A percentile compares a stretch with the other conserved stretches of the same genome.
phyloP scores from a whole-genome alignment of 1,140 invertebrate genomes.

The Heterodera carotae region DNA sequence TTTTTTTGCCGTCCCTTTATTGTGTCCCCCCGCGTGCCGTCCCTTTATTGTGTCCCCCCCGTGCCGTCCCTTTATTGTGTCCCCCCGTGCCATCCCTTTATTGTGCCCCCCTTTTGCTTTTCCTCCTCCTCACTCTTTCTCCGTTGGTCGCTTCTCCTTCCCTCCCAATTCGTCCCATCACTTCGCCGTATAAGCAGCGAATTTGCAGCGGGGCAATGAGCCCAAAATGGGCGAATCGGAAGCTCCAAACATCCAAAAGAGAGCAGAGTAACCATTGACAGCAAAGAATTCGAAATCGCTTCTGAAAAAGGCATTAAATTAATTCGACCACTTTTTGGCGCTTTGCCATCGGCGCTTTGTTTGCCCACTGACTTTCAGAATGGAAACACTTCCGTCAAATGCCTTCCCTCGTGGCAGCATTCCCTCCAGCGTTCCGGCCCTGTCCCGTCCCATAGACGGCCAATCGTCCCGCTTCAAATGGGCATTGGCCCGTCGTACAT shows the following conservation, averaged over 20 bases:
- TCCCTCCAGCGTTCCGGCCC: background rate
- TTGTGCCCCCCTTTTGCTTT: background rate
- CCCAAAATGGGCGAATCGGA: slow-evolving; percentile 34
- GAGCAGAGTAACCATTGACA: slow-evolving; percentile 55
- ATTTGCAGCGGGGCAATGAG: slow-evolving; percentile 47
- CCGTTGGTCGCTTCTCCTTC: slow-evolving; percentile 21
- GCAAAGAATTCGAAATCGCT: slow-evolving; percentile 30
- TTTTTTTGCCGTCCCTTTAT: too few relatives aligned
- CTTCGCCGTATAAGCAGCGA: slow-evolving; percentile 42
- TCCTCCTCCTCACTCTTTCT: background rate
- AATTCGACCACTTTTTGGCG: background rate
- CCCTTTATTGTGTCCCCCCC: too few relatives aligned
- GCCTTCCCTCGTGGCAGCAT: background rate
- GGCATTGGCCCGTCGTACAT: slow-evolving; percentile 35
- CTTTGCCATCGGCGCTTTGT: too few relatives aligned
- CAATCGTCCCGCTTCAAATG: slow-evolving; percentile 37
- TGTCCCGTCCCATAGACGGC: slow-evolving; percentile 23
- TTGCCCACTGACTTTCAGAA: slow-evolving; percentile 11
- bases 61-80: too few relatives aligned
- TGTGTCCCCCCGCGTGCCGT: too few relatives aligned
- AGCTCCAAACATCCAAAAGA: slow-evolving; percentile 56
- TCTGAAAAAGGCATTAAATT: slow-evolving; percentile 34
- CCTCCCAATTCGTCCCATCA: slow-evolving; percentile 22
- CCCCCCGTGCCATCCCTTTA: too few relatives aligned
- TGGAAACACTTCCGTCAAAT: background rate